Evolutionary conservation across 2,888 invertebrate species (phyloP).

Genomic region (Microplitis manilae): DNA sequence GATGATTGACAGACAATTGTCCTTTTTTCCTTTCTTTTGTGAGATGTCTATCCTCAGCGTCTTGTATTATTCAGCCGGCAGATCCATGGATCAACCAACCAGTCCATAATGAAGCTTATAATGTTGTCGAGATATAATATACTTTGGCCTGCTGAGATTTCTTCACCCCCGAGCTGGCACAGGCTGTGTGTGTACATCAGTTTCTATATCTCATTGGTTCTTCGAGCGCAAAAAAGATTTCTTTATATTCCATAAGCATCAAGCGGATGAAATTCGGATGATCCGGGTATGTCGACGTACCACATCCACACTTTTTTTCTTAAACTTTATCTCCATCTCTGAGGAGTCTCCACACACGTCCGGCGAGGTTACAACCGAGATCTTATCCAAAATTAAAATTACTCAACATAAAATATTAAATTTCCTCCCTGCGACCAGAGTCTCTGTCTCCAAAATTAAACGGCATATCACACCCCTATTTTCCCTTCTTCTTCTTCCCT

Average conservation of each 20-base stretch:
- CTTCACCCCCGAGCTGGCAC: constrained; percentile 32
- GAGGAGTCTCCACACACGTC: constrained; percentile 24
- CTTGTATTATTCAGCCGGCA: neutral
- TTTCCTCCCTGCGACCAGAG: neutral
- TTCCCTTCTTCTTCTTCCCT: constrained; percentile 15
- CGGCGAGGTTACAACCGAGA: constrained; percentile 17
- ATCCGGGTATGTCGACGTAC: constrained; percentile 45
- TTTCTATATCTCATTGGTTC: constrained; percentile 10
- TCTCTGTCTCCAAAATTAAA: constrained; percentile 2
- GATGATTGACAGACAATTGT: constrained; percentile 43
- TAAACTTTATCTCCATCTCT: neutral
- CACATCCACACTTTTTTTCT: constrained; percentile 27
- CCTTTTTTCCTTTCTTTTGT: constrained; percentile 30
- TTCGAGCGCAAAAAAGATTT: constrained; percentile 29
- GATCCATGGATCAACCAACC: neutral
- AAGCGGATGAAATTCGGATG: constrained; percentile 45
- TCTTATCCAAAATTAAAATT: no score
- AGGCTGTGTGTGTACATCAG: constrained; percentile 24
- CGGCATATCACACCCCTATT: neutral
- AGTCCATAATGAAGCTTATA: constrained; percentile 10
- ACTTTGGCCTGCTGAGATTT: constrained; percentile 26
- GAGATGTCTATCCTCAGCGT: neutral
- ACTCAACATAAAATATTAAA: neutral
- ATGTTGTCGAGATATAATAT: constrained; percentile 9
- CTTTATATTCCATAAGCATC: neutral